Base-by-base conservation (phyloP, 2,113 vertebrate genomes). In the Tilapia sparmanii region DNA sequence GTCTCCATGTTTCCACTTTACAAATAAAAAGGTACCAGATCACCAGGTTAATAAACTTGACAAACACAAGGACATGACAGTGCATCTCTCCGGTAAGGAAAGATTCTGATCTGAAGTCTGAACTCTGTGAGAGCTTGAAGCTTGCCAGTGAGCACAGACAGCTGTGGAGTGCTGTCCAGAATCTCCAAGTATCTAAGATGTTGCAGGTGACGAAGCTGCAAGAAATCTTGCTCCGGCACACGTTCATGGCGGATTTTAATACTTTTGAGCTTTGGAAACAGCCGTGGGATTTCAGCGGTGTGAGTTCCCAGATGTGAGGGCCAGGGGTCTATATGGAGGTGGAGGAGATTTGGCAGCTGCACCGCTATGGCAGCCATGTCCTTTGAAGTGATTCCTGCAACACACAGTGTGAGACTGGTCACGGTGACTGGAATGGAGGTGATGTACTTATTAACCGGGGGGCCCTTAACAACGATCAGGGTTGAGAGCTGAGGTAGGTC, bases 311-410 rank as follows among this genome's bases (percentile, higher is more conserved):
- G n/a, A 57, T 66, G 54, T 24, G 85, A 92, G 6, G 92, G 91
- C 92, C 91, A 92, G 7, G 85, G 13, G 68, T 95, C 93, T 4
- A 96, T 7, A 52, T 93, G 92, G 5, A 96, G 91, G 53, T 91
- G 94, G n/a, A 86, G 84, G 35, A 96, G 92, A 63, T 91, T 15
- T 8, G 94, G 94, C 7, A 93, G 22, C 57, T 38, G 90, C 5
- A 3, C 31, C 4, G 91, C 83, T 4, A 93, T 2, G 3, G 80
- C 76, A 3, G 10, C 22, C 86, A 95, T 76, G 42, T 95, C 93
- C 24, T 35, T 19, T 1, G 45, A 40, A 1, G 82, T 82, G 6
- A 93, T 24, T 3, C 59, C 71, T 15, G 82, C 5, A 2, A 84
- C 80, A 15, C 91, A 29, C 45, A 95, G 81, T 2, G 92, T 90